Percentiles rank a stretch among this genome's conserved stretches.
These are phyloP conservation scores for Dissostichus mawsoni DNA, from an alignment of 2,113 vertebrate genomes.

Conservation along the genomic window DNA sequence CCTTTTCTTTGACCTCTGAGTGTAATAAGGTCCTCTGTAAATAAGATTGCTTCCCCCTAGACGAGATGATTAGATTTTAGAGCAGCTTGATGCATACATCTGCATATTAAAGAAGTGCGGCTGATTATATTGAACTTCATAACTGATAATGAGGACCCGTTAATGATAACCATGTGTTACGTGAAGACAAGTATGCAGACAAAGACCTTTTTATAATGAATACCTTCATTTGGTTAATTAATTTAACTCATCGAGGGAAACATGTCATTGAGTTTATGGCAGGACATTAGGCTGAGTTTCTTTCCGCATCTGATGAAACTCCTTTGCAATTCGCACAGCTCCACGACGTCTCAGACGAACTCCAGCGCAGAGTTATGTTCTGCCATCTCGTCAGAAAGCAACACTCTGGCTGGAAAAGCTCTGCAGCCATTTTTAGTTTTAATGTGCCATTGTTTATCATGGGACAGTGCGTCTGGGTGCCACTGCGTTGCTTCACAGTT, in stretches of 20 bases:
- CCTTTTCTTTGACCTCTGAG: no score
- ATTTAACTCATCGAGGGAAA: constrained; percentile 35
- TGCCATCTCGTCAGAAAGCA: constrained; percentile 16
- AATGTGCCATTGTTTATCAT: constrained; percentile 61
- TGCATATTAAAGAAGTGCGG: not conserved
- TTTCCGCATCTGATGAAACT: constrained; percentile 33
- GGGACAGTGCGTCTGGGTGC: constrained; percentile 49
- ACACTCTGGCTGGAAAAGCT: constrained; percentile 42
- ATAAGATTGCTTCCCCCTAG: no score
- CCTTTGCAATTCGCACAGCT: not conserved
- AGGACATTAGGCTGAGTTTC: constrained; percentile 19
- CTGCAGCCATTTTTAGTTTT: constrained; percentile 64
- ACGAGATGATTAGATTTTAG: not conserved
- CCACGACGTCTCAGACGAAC: constrained; percentile 7
- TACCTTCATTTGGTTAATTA: constrained; percentile 23
- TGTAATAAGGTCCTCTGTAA: no score
- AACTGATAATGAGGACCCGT: not conserved
- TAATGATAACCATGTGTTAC: not conserved
- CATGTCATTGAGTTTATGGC: not conserved
- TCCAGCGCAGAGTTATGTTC: constrained; percentile 12
- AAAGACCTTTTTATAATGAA: constrained; percentile 28
- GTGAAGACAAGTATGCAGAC: constrained; percentile 7
- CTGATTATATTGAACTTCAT: not conserved
- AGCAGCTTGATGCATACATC: constrained; percentile 23
- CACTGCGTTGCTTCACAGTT: constrained; percentile 59